phyloP scores from a whole-genome alignment of 1,140 invertebrate genomes.

The Ephestia elutella region DNA sequence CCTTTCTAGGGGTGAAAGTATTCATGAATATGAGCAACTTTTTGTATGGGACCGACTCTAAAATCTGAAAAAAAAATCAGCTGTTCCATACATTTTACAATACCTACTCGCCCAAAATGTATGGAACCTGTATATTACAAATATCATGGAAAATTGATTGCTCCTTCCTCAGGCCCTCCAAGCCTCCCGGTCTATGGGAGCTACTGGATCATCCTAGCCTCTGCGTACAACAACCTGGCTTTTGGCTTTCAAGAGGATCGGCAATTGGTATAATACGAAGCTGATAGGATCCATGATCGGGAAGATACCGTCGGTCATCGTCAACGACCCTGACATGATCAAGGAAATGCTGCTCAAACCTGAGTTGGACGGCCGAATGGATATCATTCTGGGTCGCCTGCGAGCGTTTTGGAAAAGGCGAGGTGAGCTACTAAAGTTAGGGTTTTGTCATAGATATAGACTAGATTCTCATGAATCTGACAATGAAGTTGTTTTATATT shows the following conservation, averaged over 20 bases:
- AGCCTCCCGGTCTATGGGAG: constrained; percentile 52
- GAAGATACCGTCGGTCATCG: constrained; percentile 36
- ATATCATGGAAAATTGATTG: too few relatives aligned
- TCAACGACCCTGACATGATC: constrained; percentile 50
- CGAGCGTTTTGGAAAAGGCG: constrained; percentile 59
- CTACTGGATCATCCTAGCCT: constrained; percentile 49
- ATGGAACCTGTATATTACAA: too few relatives aligned
- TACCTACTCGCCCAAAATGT: too few relatives aligned
- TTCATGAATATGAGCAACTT: too few relatives aligned
- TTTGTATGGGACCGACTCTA: too few relatives aligned
- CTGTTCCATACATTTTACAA: too few relatives aligned
- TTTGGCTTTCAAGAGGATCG: constrained; percentile 33
- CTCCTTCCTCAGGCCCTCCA: constrained; percentile 46
- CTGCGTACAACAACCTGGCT: constrained; percentile 41
- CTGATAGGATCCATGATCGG: constrained; percentile 62
- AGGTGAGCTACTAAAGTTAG: constrained; percentile 30
- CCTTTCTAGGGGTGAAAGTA: too few relatives aligned
- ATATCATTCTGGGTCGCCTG: constrained; percentile 47
- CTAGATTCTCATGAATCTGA: too few relatives aligned
- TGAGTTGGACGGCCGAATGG: constrained; percentile 59
- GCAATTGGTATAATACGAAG: constrained; percentile 50
- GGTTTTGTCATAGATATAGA: too few relatives aligned
- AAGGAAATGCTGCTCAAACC: constrained; percentile 56
- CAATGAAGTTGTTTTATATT: too few relatives aligned
- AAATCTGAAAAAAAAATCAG: too few relatives aligned